A percentile compares a stretch with the other conserved stretches of the same genome.
Evolutionary conservation across 2,888 invertebrate genomes (phyloP).

Genomic region (Ochropacha duplaris): DNA sequence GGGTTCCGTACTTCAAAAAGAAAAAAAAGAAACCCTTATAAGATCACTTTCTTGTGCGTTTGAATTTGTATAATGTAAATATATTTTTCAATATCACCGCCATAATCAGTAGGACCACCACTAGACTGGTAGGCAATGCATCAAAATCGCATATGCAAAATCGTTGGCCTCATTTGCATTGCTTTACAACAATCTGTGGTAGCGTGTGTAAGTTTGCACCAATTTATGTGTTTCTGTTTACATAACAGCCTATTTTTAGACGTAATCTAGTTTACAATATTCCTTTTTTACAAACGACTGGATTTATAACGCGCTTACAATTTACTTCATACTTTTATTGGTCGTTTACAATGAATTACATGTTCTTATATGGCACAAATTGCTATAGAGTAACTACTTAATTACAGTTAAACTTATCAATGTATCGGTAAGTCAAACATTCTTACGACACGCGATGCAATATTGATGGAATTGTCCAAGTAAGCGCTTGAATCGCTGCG

Average conservation of each 20-base stretch:
- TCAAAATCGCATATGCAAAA: slow-evolving; percentile 5
- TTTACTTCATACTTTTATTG: neutral
- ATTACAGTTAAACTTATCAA: slow-evolving; percentile 15
- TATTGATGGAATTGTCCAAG: slow-evolving; percentile 28
- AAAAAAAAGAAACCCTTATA: too few relatives aligned
- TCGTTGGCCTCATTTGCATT: slow-evolving; percentile 2
- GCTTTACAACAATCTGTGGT: neutral
- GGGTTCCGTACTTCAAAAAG: too few relatives aligned
- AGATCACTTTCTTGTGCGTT: too few relatives aligned
- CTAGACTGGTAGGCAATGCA: neutral
- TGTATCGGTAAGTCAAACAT: slow-evolving; percentile 20
- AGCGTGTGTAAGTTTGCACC: neutral
- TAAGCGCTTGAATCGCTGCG: slow-evolving; percentile 25
- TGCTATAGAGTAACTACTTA: slow-evolving; percentile 12
- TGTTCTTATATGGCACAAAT: slow-evolving; percentile 9
- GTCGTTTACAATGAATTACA: neutral
- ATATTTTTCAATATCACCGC: too few relatives aligned
- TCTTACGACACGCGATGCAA: slow-evolving; percentile 24
- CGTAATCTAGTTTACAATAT: neutral
- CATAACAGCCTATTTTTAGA: neutral
- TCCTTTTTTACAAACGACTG: neutral
- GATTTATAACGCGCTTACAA: neutral
- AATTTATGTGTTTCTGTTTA: neutral
- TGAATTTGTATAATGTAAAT: too few relatives aligned
- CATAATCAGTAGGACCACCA: neutral